A percentile compares a stretch with the other conserved stretches of the same genome.
Conservation (phyloP, 2,113 vertebrate species). For the Hiodon tergisus region DNA sequence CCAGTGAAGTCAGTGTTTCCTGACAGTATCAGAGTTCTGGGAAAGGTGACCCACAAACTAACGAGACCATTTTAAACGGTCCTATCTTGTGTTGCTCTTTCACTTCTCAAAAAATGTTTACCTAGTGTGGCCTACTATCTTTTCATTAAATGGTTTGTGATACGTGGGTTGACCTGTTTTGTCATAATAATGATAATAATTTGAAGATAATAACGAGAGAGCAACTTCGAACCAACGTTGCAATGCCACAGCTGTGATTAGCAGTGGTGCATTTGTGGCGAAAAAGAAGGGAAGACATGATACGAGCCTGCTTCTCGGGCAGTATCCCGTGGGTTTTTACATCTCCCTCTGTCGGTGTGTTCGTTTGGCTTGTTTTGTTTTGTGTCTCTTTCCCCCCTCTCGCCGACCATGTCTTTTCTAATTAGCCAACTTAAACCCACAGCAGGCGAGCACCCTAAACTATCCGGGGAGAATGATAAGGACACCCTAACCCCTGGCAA, state of each 20-base stretch:
- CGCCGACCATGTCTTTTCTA: conserved; percentile 56
- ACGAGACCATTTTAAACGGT: conserved; percentile 47
- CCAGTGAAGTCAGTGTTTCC: conserved; percentile 52
- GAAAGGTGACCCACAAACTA: conserved; percentile 57
- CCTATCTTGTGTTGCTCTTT: conserved; percentile 39
- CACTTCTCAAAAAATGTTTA: conserved; percentile 35
- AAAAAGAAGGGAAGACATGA: conserved; percentile 21
- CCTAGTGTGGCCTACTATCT: conserved; percentile 23
- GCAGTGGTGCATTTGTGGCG: not conserved
- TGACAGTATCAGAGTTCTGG: conserved; percentile 53
- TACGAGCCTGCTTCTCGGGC: conserved; percentile 34
- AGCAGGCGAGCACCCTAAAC: conserved; percentile 58
- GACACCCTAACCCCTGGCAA: conserved; percentile 50
- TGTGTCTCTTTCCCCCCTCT: conserved; percentile 35
- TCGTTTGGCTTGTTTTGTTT: conserved; percentile 41
- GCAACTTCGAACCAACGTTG: not conserved
- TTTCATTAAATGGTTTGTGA: conserved; percentile 21
- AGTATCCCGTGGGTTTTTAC: conserved; percentile 17
- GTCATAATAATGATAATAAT: not conserved
- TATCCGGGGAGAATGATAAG: conserved; percentile 55
- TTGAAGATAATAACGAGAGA: not conserved
- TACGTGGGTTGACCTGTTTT: not conserved
- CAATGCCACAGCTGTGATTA: conserved; percentile 30
- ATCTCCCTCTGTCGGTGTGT: conserved; percentile 39
- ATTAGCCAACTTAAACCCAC: conserved; percentile 70